Evolutionary conservation across 2,888 invertebrate genomes (phyloP).

Genomic region (Euphydryas editha): DNA sequence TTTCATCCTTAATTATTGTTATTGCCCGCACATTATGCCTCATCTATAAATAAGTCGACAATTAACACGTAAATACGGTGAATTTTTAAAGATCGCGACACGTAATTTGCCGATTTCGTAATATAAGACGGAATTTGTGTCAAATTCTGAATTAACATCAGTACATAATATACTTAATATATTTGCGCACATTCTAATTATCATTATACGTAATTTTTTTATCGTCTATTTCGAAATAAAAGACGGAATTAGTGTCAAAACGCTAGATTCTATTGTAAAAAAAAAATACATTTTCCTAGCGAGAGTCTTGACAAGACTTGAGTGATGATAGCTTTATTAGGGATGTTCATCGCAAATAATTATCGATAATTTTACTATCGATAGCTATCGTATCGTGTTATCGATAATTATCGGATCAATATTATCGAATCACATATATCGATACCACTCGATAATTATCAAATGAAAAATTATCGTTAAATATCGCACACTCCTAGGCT

Average conservation of each 20-base stretch:
- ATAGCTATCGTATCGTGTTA: no score
- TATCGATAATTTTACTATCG: no score
- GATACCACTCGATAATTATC: no score
- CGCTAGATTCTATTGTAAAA: not conserved
- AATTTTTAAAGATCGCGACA: constrained; percentile 5
- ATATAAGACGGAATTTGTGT: not conserved
- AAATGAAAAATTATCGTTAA: no score
- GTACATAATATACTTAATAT: not conserved
- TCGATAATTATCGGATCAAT: no score
- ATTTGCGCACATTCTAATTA: not conserved
- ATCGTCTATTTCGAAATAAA: not conserved
- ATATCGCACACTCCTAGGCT: no score
- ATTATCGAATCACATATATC: no score
- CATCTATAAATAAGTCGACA: constrained; percentile 33
- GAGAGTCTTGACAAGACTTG: no score
- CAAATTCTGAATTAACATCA: not conserved
- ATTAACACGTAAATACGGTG: constrained; percentile 8
- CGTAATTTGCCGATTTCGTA: not conserved
- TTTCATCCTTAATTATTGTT: no score
- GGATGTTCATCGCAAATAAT: no score
- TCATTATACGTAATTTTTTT: not conserved
- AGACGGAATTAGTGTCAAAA: not conserved
- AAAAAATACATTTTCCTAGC: not conserved
- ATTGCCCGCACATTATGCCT: constrained; percentile 30
- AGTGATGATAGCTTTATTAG: no score